Evolutionary conservation across 2,113 vertebrate genomes (phyloP), one percentile per base, ranked within the genome.

Genomic region (Aplodontia rufa): DNA sequence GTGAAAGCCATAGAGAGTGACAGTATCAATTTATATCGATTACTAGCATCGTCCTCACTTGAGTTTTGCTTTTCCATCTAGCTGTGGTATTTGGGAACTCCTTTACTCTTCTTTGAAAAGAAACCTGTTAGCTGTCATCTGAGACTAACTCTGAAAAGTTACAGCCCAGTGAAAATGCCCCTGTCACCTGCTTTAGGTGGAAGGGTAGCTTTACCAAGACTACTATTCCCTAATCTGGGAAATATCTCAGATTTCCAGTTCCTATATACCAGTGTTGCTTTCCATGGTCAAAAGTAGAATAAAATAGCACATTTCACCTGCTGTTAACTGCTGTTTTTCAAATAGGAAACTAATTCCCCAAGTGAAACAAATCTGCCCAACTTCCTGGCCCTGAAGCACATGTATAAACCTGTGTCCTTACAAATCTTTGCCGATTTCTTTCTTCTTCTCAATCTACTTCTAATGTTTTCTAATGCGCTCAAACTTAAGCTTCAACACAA

Each of bases 121-220:
- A 93, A 80, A 32, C 58, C 26, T 58, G 8, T 75, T 90, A 83
- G 49, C 64, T 51, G 92, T 91, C 84, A 83, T 94, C 53, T 72
- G 26, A 85, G n/a, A 47, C 4, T 45, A 72, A n/a, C 84, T 87
- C 66, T 66, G n/a, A 71, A 87, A 85, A 66, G 85, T 28, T 53
- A 22, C 51, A 75, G 35, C 45, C 66, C 62, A 75, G n/a, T 74
- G 47, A 82, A 76, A 94, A 69, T 42, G 32, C 20, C 58, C 28
- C 64, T 55, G 13, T 80, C 28, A 64, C 42, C 19, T 80, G 30
- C 62, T 47, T 88, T 60, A 22, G 14, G 28, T 79, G 28, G 26
- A 81, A 74, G 6, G 35, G 24, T 20, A 30, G 37, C 35, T 53
- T 78, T 69, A 49, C 5, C 9, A 0, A 35, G 49, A 58, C 32